Evolutionary conservation across 1,140 invertebrate genomes (phyloP).

Genomic region (Liolophura sinensis): DNA sequence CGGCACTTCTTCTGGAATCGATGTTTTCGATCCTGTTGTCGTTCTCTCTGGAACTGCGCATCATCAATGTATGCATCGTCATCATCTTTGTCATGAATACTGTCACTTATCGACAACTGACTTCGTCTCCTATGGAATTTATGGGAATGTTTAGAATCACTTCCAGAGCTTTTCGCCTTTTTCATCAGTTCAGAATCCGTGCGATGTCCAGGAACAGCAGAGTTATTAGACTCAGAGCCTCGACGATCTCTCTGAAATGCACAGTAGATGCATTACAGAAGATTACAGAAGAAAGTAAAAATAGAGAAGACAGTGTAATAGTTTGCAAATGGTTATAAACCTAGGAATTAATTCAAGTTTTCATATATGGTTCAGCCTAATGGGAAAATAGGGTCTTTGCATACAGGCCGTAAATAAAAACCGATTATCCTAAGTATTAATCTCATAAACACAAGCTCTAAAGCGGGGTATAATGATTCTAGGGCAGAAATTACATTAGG

Average conservation of each 20-base stretch:
- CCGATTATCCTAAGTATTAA: no score
- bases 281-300: no score
- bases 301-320: no score
- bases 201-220: not conserved
- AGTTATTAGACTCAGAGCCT: not conserved
- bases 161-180: not conserved
- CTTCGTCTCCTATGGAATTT: slow-evolving; percentile 1
- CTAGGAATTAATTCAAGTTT: no score
- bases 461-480: no score
- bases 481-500: no score
- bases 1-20: slow-evolving; percentile 67
- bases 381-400: no score
- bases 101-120: not conserved
- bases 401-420: no score
- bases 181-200: not conserved
- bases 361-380: no score
- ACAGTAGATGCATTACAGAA: no score
- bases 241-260: not conserved
- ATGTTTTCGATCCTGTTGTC: slow-evolving; percentile 69
- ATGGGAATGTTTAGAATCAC: not conserved
- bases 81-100: not conserved
- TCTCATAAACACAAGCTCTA: no score
- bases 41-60: slow-evolving; percentile 2
- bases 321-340: no score
- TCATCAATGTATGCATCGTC: not conserved